These are phyloP conservation scores for Tetragonula carbonaria DNA, from an alignment of 2,888 invertebrate species.

Conservation along the genomic window DNA sequence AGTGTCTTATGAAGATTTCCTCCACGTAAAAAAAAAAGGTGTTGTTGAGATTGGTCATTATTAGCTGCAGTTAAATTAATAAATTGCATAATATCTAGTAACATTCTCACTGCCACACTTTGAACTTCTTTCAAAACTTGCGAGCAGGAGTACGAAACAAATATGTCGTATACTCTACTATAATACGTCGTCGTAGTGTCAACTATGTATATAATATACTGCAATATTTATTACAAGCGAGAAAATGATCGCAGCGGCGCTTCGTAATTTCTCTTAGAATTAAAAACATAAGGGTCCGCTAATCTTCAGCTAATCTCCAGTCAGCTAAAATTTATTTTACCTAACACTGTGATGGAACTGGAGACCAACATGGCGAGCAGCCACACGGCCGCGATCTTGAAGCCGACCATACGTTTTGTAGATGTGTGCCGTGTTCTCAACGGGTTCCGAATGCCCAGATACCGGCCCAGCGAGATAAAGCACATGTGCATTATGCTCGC, in stretches of 20 bases:
- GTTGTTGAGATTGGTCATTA: too few species aligned
- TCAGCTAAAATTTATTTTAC: slow-evolving; percentile 84
- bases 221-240: too few species aligned
- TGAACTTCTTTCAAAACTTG: too few species aligned
- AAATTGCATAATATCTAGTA: too few species aligned
- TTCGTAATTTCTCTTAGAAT: not conserved
- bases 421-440: slow-evolving; percentile 93
- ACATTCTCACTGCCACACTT: too few species aligned
- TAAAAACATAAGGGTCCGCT: not conserved
- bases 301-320: not conserved
- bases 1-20: too few species aligned
- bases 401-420: slow-evolving; percentile 91
- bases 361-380: slow-evolving; percentile 94
- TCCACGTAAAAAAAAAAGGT: too few species aligned
- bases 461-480: slow-evolving; percentile 95
- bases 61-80: too few species aligned
- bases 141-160: too few species aligned
- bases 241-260: fast-evolving
- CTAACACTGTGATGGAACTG: slow-evolving; percentile 93
- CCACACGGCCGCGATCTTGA: slow-evolving; percentile 97
- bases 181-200: too few species aligned
- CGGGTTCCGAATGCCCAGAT: slow-evolving; percentile 95
- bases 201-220: too few species aligned
- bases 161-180: too few species aligned
- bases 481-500: slow-evolving; percentile 98